Evolutionary conservation across 2,888 invertebrate species (phyloP).

Genomic region (Stegophylla sp.): DNA sequence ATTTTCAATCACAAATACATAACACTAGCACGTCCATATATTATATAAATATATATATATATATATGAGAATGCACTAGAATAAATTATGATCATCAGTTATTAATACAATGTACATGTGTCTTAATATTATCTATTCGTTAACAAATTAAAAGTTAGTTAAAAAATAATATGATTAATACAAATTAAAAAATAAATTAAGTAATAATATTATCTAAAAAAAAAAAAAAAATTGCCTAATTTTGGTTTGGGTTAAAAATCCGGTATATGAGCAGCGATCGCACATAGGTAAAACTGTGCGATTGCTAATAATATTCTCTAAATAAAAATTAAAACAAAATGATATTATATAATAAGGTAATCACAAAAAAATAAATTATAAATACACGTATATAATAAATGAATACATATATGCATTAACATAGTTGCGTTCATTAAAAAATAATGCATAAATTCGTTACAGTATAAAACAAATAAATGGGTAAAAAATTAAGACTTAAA

Average conservation of each 20-base stretch:
- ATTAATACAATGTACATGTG: not conserved
- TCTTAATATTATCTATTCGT: not conserved
- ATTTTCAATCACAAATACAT: too few relatives aligned
- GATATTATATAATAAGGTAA: not conserved
- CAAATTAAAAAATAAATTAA: constrained; percentile 4
- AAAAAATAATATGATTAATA: constrained; percentile 19
- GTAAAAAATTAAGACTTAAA: not conserved
- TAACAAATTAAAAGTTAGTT: constrained; percentile 6
- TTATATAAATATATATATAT: too few relatives aligned
- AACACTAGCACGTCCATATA: too few relatives aligned
- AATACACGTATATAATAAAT: constrained; percentile 20
- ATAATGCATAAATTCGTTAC: not conserved
- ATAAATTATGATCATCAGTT: not conserved
- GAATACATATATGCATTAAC: not conserved
- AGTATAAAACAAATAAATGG: constrained; percentile 21
- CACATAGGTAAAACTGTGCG: constrained; percentile 42
- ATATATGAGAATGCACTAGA: not conserved
- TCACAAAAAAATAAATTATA: constrained; percentile 31
- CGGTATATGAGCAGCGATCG: constrained; percentile 39
- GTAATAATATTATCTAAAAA: constrained; percentile 8
- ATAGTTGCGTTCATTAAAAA: constrained; percentile 6
- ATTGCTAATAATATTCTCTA: constrained; percentile 23
- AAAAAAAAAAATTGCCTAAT: constrained; percentile 16
- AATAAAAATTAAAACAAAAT: constrained; percentile 24
- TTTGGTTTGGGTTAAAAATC: constrained; percentile 22